A percentile compares a stretch with the other conserved stretches of the same genome.
phyloP scores from a whole-genome alignment of 1,140 invertebrate genomes.

The Hormaphis cornu region DNA sequence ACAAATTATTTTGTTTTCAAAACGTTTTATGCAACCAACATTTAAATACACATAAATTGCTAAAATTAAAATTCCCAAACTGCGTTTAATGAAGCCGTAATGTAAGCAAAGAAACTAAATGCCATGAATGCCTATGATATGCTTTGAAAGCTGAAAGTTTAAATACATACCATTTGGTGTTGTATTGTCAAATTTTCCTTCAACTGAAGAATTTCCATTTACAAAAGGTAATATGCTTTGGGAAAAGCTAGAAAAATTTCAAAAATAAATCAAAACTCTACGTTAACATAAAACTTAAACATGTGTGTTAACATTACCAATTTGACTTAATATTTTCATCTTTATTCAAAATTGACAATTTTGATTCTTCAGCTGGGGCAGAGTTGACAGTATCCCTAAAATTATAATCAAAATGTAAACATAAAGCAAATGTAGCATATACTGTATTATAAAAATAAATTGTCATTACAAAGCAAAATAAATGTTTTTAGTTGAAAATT shows the following conservation, averaged over 20 bases:
- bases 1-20: no score
- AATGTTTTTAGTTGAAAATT: no score
- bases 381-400: slow-evolving; percentile 5
- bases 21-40: no score
- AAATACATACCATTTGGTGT: not conserved
- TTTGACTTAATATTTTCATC: slow-evolving; percentile 1
- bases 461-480: no score
- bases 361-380: not conserved
- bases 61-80: no score
- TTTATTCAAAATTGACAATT: slow-evolving; percentile 28
- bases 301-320: not conserved
- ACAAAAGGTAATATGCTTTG: not conserved
- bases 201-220: slow-evolving; percentile 9
- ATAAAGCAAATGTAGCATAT: no score
- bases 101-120: no score
- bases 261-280: not conserved
- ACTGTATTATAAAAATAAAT: no score
- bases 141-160: no score
- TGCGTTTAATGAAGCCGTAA: no score
- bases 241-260: not conserved
- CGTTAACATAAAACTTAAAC: not conserved
- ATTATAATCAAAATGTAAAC: not conserved
- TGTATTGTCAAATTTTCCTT: not conserved
- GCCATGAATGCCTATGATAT: no score
- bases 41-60: no score